These are phyloP conservation scores for Nudaria mundana DNA, from an alignment of 2,888 invertebrate species.

Conservation along the genomic window DNA sequence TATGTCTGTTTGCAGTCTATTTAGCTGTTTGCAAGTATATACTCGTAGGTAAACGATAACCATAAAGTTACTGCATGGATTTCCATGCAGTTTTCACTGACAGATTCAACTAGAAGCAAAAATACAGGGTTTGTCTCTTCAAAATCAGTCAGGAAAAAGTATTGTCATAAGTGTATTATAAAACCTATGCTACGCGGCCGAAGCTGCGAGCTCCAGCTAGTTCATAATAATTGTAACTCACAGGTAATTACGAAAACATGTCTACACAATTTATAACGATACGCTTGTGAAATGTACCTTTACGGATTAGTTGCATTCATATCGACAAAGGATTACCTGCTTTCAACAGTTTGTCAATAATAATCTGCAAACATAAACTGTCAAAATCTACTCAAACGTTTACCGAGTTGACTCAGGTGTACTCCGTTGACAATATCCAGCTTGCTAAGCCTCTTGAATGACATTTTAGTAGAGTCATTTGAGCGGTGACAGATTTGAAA, in stretches of 20 bases:
- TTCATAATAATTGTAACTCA: background rate
- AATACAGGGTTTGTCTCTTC: too few species aligned
- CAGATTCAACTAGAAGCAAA: too few species aligned
- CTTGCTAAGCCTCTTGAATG: slow-evolving; percentile 53
- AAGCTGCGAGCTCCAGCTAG: too few species aligned
- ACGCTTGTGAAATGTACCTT: slow-evolving; percentile 44
- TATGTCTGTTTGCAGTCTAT: too few species aligned
- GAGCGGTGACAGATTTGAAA: slow-evolving; percentile 38
- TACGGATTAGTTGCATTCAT: slow-evolving; percentile 45
- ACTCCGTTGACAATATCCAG: slow-evolving; percentile 48
- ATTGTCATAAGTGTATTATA: too few species aligned
- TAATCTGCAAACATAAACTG: slow-evolving; percentile 76
- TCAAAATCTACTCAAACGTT: slow-evolving; percentile 72
- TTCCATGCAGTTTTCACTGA: too few species aligned
- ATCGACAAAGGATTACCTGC: slow-evolving; percentile 67
- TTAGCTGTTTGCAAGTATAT: too few species aligned
- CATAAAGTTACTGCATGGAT: too few species aligned
- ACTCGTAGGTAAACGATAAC: too few species aligned
- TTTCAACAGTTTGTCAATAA: slow-evolving; percentile 70
- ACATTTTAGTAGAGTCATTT: slow-evolving; percentile 35
- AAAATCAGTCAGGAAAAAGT: too few species aligned
- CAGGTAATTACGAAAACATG: background rate
- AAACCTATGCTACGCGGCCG: too few species aligned
- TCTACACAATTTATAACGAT: slow-evolving; percentile 11
- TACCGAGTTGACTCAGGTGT: slow-evolving; percentile 72